A percentile compares a stretch with the other conserved stretches of the same genome.
Evolutionary conservation across 1,140 invertebrate genomes (phyloP).

Genomic region (Aphelinus certus): DNA sequence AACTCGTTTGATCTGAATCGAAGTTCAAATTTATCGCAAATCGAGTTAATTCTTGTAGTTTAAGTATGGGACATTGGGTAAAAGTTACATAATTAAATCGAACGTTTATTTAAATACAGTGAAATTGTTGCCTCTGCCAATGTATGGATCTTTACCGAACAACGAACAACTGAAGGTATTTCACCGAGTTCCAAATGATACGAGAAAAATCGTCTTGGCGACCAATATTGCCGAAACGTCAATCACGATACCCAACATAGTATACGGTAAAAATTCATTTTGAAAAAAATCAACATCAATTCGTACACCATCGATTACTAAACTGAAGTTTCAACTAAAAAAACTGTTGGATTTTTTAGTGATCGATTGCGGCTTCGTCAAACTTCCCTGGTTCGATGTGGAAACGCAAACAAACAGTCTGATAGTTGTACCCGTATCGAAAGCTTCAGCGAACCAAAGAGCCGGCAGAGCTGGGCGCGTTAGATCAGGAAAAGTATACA

Average conservation of each 20-base stretch:
- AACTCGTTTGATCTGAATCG: no score
- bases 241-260: conserved; percentile 85
- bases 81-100: neutral
- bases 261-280: conserved; percentile 73
- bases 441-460: conserved; percentile 90
- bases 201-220: conserved; percentile 91
- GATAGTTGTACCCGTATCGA: conserved; percentile 84
- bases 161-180: conserved; percentile 91
- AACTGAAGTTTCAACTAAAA: no score
- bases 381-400: conserved; percentile 89
- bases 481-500: conserved; percentile 83
- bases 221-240: conserved; percentile 99
- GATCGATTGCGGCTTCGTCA: conserved; percentile 97
- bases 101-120: conserved; percentile 58
- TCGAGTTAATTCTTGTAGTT: conserved; percentile 2
- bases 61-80: neutral
- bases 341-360: conserved; percentile 67
- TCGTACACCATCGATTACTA: no score
- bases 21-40: conserved; percentile 3
- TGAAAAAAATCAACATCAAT: neutral
- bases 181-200: conserved; percentile 76
- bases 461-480: conserved; percentile 92
- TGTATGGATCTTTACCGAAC: conserved; percentile 91
- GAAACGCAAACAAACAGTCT: conserved; percentile 86
- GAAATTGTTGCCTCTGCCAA: conserved; percentile 84